A percentile compares a stretch with the other conserved stretches of the same genome.
Conservation (phyloP, 2,888 invertebrate species). For the Oxycera nigricornis region DNA sequence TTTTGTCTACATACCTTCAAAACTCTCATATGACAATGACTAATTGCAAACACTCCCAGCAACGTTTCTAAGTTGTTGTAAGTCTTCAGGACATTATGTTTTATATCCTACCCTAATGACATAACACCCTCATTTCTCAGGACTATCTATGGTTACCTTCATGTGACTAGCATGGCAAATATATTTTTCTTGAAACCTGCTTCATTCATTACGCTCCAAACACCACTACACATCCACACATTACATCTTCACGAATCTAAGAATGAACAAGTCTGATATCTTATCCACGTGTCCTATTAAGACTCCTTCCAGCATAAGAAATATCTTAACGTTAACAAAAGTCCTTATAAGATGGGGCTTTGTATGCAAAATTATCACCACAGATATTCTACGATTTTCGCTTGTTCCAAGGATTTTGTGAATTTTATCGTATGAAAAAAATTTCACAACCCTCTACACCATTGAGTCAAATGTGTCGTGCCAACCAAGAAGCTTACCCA, state of each 20-base stretch:
- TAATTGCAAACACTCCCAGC: conserved; percentile 33
- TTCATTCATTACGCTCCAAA: no score
- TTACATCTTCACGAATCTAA: not conserved
- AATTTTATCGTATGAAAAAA: conserved; percentile 5
- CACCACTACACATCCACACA: not conserved
- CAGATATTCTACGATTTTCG: not conserved
- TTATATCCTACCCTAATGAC: conserved; percentile 23
- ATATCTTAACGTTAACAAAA: not conserved
- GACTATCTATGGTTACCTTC: not conserved
- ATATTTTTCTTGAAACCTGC: no score
- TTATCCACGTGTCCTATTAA: conserved; percentile 9
- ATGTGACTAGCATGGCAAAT: no score
- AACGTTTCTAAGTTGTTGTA: conserved; percentile 23
- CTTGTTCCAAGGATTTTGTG: not conserved
- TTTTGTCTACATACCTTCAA: not conserved
- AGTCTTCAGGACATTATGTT: conserved; percentile 9
- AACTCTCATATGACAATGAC: not conserved
- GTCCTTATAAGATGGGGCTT: conserved; percentile 21
- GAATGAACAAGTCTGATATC: not conserved
- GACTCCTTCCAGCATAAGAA: not conserved
- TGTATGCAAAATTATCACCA: conserved; percentile 29
- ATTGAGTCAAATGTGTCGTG: not conserved
- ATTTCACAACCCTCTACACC: not conserved
- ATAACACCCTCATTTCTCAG: not conserved
- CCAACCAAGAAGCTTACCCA: not conserved